Conservation (phyloP, 2,113 vertebrate genomes). For the Pachycephala philippinensis region DNA sequence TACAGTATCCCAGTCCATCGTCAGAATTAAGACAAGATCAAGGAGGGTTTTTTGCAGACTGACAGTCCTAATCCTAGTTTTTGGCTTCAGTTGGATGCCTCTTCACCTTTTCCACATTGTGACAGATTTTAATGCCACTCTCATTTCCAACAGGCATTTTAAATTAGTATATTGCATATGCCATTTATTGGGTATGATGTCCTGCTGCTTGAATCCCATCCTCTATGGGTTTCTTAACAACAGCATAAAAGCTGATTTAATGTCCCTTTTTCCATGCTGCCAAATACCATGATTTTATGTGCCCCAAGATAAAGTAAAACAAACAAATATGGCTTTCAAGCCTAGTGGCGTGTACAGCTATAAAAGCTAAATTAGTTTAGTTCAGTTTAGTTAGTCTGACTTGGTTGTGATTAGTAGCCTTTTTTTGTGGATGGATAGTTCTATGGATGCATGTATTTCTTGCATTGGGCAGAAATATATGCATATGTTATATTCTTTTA, state of each 20-base stretch:
- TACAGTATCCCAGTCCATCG: conserved; percentile 65
- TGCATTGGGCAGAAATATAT: conserved; percentile 13
- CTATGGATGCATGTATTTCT: background rate
- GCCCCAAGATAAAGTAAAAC: background rate
- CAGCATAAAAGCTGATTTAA: conserved; percentile 80
- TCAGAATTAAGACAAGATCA: conserved; percentile 74
- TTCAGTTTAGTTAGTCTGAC: conserved; percentile 1
- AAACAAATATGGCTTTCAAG: conserved; percentile 3
- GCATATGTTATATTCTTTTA: background rate
- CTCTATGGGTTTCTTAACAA: conserved; percentile 85
- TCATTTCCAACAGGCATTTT: conserved; percentile 84
- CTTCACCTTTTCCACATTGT: conserved; percentile 83
- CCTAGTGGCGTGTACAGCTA: background rate
- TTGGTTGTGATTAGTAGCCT: background rate
- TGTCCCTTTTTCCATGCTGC: conserved; percentile 76
- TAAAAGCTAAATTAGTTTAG: background rate
- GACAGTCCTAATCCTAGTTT: conserved; percentile 77
- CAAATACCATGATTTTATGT: conserved; percentile 65
- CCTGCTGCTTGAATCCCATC: conserved; percentile 84
- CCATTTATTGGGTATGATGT: conserved; percentile 83
- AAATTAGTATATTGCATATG: conserved; percentile 84
- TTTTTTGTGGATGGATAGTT: background rate
- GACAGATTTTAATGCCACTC: conserved; percentile 80
- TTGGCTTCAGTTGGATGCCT: conserved; percentile 84
- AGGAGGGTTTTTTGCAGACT: conserved; percentile 78